Evolutionary conservation across 2,797 vertebrate species (phyloP), one percentile per base, ranked within the genome.

Genomic region (Synaphobranchus kaupii): DNA sequence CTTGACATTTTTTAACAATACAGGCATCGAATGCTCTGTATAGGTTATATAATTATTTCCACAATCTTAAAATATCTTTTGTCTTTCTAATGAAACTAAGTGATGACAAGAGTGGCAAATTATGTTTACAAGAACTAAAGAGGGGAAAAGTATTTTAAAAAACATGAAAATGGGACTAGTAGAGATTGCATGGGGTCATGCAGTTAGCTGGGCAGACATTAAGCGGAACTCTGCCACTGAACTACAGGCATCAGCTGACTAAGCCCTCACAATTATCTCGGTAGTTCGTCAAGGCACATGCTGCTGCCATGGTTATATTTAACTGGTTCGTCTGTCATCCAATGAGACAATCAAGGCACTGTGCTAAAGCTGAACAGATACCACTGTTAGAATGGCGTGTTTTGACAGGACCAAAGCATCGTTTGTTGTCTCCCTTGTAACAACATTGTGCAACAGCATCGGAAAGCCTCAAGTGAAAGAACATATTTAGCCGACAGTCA

Each of bases 201-300:
- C 84, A 91, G 92, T 94, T 94, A 93, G 88, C 91, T n/a, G 95
- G 81, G 44, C 92, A 92, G 92, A 94, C 93, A 94, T 94, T 94
- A 92, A 92, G 95, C 96, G 96, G 95, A 96, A 92, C 92, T 92
- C 89, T 90, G 90, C 88, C 84, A 90, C 91, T 86, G 89, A 93
- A 90, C 28, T 54, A 89, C 90, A 90, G 81, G 87, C 92, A 92
- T 96, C 93, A 95, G 93, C 93, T 95, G 94, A 95, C 89, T 87
- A 86, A 88, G 90, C 88, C 87, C 91, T 86, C 89, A 95, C 92
- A 95, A 90, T 91, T 88, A 92, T 86, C 87, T 90, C 88, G 91
- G 91, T 91, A 87, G 90, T 90, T 87, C 88, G 86, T 88, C 85
- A 9, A 88, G 92, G 89, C 90, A 80, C 89, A 92, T 87, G 91